These are phyloP conservation scores for Sarcophilus harrisii DNA, from an alignment of 2,797 vertebrate species.

Conservation along the genomic window DNA sequence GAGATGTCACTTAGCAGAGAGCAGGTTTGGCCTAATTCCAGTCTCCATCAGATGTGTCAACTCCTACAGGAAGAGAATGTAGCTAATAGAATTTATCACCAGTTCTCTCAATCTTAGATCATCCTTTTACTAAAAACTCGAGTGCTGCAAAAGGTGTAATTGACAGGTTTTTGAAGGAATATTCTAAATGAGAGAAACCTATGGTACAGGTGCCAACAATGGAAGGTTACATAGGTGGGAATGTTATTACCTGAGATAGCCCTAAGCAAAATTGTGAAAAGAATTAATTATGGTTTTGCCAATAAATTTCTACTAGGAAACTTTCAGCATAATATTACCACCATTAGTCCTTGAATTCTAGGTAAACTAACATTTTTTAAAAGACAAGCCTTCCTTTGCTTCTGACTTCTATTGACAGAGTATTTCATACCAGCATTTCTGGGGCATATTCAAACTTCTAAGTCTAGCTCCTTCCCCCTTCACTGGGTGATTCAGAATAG, in stretches of 20 bases:
- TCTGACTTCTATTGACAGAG: not conserved
- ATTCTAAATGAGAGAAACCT: conserved; percentile 22
- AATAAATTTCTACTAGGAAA: not conserved
- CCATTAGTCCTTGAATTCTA: not conserved
- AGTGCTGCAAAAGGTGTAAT: not conserved
- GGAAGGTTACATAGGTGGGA: not conserved
- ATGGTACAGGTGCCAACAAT: not conserved
- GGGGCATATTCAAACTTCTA: not conserved
- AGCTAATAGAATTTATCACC: conserved; percentile 17
- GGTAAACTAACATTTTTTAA: not conserved
- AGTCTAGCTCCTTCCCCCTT: not conserved
- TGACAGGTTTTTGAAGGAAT: conserved; percentile 4
- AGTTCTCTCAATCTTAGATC: conserved; percentile 45
- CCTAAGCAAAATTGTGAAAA: not conserved
- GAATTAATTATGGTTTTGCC: not conserved
- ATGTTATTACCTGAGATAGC: not conserved
- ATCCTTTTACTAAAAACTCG: conserved; percentile 44
- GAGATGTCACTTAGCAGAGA: not conserved
- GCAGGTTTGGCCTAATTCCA: conserved; percentile 35
- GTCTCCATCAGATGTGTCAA: conserved; percentile 48
- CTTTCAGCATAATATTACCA: not conserved
- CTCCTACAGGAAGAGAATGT: not conserved
- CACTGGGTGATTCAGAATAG: not conserved
- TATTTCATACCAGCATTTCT: not conserved
- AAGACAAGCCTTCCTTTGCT: not conserved